Conservation (phyloP, 2,113 vertebrate species). For the Neolamprologus fasciatus region DNA sequence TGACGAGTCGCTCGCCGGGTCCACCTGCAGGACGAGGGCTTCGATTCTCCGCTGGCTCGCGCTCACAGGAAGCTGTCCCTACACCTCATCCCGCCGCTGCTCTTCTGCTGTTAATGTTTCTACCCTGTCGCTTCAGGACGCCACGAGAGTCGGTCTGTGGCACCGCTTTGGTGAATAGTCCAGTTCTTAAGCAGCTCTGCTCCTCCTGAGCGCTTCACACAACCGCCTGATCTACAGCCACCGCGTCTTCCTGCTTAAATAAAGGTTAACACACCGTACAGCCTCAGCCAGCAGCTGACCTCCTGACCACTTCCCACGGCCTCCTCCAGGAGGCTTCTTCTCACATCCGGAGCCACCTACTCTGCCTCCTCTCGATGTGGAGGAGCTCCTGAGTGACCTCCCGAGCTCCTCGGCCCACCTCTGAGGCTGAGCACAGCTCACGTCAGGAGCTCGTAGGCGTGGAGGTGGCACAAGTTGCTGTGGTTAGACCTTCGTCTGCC, state of each 20-base stretch:
- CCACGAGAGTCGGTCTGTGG: neutral
- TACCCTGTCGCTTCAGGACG: neutral
- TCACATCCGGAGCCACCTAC: neutral
- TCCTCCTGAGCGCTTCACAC: neutral
- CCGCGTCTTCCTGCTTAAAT: neutral
- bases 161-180: neutral
- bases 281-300: neutral
- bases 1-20: slow-evolving; percentile 56
- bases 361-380: neutral
- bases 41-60: neutral
- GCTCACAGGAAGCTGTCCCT: neutral
- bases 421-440: neutral
- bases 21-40: slow-evolving; percentile 35
- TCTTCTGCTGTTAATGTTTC: neutral
- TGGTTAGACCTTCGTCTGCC: neutral
- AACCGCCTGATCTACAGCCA: neutral
- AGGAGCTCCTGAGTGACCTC: neutral
- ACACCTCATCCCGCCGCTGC: neutral
- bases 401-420: neutral
- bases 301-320: neutral
- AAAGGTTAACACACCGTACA: neutral
- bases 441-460: neutral
- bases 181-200: neutral
- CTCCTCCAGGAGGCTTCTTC: neutral
- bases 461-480: neutral